Percentiles rank a stretch among this genome's conserved stretches.
Evolutionary conservation across 2,888 invertebrate species (phyloP).

Genomic region (Aphidoletes aphidimyza): DNA sequence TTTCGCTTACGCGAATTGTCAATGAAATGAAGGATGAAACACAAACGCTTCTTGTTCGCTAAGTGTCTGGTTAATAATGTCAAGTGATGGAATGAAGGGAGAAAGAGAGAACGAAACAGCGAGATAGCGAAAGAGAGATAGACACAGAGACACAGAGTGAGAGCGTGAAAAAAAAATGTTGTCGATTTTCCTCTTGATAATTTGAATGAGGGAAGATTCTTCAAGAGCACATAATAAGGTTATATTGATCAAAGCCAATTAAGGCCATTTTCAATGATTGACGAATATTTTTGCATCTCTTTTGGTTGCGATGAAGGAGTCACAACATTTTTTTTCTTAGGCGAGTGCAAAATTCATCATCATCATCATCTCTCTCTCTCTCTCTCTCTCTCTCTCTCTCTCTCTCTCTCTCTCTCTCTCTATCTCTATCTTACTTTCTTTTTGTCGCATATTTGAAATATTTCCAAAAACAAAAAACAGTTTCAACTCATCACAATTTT

Average conservation of each 20-base stretch:
- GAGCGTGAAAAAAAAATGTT: not conserved
- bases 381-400: too few species aligned
- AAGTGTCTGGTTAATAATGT: conserved; percentile 45
- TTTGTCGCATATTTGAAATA: too few species aligned
- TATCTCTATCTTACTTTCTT: too few species aligned
- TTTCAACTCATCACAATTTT: too few species aligned
- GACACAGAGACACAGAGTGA: too few species aligned
- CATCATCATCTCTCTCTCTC: not conserved
- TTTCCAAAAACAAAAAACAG: too few species aligned
- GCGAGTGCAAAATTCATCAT: not conserved
- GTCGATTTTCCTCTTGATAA: conserved; percentile 6
- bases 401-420: too few species aligned
- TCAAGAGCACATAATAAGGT: conserved; percentile 48
- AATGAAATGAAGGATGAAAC: too few species aligned
- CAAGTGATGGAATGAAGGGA: not conserved
- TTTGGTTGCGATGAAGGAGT: too few species aligned
- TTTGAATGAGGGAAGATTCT: conserved; percentile 38
- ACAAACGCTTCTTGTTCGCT: not conserved
- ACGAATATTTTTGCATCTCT: not conserved
- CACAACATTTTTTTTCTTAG: not conserved
- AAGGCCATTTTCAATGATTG: conserved; percentile 41
- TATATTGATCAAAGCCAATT: conserved; percentile 42
- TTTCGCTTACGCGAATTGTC: too few species aligned
- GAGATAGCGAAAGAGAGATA: too few species aligned
- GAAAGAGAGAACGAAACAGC: too few species aligned